phyloP scores from a whole-genome alignment of 2,888 invertebrate species.

The Helicoverpa assulta region DNA sequence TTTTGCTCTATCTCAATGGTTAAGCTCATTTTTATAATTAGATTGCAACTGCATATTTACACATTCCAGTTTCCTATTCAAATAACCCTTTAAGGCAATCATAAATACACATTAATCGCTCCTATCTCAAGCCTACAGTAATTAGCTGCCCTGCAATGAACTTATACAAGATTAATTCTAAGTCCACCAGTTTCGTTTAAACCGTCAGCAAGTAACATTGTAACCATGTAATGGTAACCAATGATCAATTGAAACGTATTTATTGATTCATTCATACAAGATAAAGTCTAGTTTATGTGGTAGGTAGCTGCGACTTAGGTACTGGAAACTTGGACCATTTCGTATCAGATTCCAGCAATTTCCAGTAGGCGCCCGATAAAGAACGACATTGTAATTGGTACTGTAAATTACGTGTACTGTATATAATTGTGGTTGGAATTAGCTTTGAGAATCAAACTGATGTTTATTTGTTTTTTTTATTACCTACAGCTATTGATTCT shows the following conservation, averaged over 20 bases:
- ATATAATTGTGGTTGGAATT: conserved; percentile 10
- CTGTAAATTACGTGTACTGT: conserved; percentile 16
- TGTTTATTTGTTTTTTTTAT: neutral
- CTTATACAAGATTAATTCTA: conserved; percentile 16
- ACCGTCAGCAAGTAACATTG: conserved; percentile 23
- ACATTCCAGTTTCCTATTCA: conserved; percentile 19
- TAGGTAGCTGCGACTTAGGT: neutral
- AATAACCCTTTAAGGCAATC: conserved; percentile 27
- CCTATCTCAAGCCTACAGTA: conserved; percentile 20
- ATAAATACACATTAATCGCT: conserved; percentile 7
- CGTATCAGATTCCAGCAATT: conserved; percentile 16
- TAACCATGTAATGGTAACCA: conserved; percentile 34
- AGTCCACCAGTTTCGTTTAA: conserved; percentile 10
- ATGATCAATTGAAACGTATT: conserved; percentile 47
- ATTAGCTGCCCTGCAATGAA: conserved; percentile 11
- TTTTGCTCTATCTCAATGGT: no score
- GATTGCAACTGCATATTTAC: conserved; percentile 30
- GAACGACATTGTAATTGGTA: conserved; percentile 2
- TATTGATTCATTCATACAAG: conserved; percentile 51
- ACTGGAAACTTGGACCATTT: conserved; percentile 13
- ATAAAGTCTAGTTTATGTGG: conserved; percentile 33
- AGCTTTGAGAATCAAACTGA: neutral
- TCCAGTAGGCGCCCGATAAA: neutral
- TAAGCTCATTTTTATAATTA: conserved; percentile 22
- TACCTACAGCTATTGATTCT: neutral